Percentiles rank a stretch among this genome's conserved stretches.
Conservation (phyloP, 1,140 invertebrate genomes). For the Pseudobourletiella spinata region DNA sequence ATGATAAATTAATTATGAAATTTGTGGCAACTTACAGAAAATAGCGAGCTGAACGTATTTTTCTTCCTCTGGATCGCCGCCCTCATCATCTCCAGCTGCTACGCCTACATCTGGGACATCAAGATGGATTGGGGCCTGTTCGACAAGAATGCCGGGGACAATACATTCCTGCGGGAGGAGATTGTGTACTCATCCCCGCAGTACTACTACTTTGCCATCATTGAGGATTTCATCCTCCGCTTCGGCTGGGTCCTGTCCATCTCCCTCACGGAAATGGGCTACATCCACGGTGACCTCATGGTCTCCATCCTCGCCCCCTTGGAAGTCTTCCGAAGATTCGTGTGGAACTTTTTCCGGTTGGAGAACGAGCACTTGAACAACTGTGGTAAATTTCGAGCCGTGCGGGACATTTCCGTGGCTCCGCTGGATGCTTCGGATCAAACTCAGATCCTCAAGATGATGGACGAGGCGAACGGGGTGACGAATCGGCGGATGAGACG, state of each 20-base stretch:
- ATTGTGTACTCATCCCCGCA: constrained; percentile 53
- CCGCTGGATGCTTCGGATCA: constrained; percentile 91
- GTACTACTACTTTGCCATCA: constrained; percentile 95
- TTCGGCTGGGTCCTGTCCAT: constrained; percentile 88
- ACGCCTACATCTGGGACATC: constrained; percentile 89
- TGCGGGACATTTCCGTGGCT: constrained; percentile 95
- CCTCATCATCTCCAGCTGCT: constrained; percentile 66
- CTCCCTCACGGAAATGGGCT: constrained; percentile 71
- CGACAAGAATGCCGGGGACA: constrained; percentile 59
- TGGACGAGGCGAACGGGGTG: constrained; percentile 87
- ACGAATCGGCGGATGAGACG: constrained; percentile 58
- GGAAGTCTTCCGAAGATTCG: constrained; percentile 89
- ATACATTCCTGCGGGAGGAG: constrained; percentile 51
- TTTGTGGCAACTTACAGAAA: no score
- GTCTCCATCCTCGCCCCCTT: constrained; percentile 77
- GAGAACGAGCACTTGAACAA: constrained; percentile 99
- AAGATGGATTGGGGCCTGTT: constrained; percentile 99
- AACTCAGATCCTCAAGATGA: constrained; percentile 81
- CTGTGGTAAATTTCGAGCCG: constrained; percentile 97
- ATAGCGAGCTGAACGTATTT: constrained; percentile 69
- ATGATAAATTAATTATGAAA: no score
- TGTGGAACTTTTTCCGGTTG: constrained; percentile 99
- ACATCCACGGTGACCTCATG: constrained; percentile 74
- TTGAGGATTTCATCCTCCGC: constrained; percentile 88
- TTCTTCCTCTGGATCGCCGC: constrained; percentile 70